These are phyloP conservation scores for Gadopsis bispinosus DNA, from an alignment of 2,797 vertebrate species.

Conservation along the genomic window DNA sequence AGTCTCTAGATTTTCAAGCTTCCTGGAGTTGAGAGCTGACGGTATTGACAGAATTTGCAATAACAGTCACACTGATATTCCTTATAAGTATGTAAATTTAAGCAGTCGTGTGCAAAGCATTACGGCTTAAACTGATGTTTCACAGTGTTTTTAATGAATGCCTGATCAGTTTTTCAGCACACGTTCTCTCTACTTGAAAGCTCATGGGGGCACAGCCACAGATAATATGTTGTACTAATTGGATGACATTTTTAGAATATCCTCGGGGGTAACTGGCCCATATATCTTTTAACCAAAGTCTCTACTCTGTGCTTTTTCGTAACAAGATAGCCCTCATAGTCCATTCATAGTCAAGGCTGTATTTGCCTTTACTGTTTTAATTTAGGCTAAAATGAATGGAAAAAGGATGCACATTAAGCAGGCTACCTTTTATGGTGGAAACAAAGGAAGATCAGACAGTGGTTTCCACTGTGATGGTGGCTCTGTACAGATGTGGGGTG, in stretches of 20 bases:
- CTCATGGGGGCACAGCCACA: slow-evolving; percentile 46
- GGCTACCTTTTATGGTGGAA: not conserved
- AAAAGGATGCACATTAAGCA: not conserved
- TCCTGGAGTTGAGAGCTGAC: not conserved
- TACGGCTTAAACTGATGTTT: slow-evolving; percentile 6
- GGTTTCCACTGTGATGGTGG: slow-evolving; percentile 1
- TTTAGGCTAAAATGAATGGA: not conserved
- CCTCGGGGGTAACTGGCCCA: slow-evolving; percentile 63
- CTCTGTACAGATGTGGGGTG: not conserved
- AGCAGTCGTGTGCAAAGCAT: not conserved
- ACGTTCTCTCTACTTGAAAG: slow-evolving; percentile 33
- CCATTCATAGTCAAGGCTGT: slow-evolving; percentile 10
- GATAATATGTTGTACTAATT: slow-evolving; percentile 60
- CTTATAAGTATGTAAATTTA: not conserved
- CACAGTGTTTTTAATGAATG: slow-evolving; percentile 14
- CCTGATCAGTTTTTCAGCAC: slow-evolving; percentile 34
- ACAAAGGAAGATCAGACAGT: slow-evolving; percentile 3
- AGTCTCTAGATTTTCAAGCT: no score
- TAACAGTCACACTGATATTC: not conserved
- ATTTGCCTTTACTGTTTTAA: slow-evolving; percentile 4
- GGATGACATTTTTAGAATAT: slow-evolving; percentile 70
- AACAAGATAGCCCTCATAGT: slow-evolving; percentile 8
- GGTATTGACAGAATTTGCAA: not conserved
- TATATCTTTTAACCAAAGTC: slow-evolving; percentile 50
- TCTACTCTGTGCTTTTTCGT: slow-evolving; percentile 28